Conservation (phyloP, 30 jellyfish, hydroid and myxozoan species). For the Cassiopea andromeda region DNA sequence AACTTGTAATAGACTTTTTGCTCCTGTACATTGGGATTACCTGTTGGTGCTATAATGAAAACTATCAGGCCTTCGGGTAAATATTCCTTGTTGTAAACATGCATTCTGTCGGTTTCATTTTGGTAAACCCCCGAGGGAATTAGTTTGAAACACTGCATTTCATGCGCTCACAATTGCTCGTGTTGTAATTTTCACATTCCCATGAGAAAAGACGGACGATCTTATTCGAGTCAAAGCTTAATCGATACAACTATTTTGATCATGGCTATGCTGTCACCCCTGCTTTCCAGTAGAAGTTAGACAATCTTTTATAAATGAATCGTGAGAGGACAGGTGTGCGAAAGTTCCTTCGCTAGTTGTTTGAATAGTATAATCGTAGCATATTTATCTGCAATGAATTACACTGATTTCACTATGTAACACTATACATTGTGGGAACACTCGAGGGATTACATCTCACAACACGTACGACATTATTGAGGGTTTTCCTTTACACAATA, state of each 20-base stretch:
- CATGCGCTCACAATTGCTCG: background rate
- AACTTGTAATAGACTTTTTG: background rate
- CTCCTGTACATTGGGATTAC: background rate
- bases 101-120: background rate
- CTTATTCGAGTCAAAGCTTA: too few relatives aligned
- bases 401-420: background rate
- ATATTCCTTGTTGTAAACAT: background rate
- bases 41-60: background rate
- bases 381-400: background rate
- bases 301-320: too few relatives aligned
- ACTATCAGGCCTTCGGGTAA: background rate
- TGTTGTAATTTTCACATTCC: background rate
- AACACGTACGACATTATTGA: background rate
- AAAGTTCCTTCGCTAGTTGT: background rate
- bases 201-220: background rate
- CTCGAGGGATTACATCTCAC: background rate
- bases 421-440: background rate
- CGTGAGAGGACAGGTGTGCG: background rate
- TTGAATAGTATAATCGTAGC: background rate
- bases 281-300: too few relatives aligned
- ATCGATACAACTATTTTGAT: too few relatives aligned
- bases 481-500: constrained; percentile 2
- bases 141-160: background rate
- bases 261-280: too few relatives aligned
- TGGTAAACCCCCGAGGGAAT: constrained; percentile 22